Evolutionary conservation across 2,888 invertebrate genomes (phyloP), one percentile per base, ranked within the genome.

Genomic region (Bombylius discolor): DNA sequence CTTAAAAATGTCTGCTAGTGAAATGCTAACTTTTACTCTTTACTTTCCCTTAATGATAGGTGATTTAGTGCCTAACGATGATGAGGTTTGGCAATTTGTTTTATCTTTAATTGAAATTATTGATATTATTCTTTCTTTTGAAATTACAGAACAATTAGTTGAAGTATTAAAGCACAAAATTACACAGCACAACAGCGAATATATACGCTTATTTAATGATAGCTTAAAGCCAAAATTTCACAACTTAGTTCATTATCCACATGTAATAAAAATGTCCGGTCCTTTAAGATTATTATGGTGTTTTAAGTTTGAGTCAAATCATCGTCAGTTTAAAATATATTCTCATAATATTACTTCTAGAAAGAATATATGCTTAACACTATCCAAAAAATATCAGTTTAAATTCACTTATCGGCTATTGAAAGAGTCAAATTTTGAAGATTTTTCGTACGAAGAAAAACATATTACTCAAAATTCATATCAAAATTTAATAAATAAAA

Each of bases 31-130:
- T 5, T 59, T 61, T 54, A 53, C 57, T 8, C 42, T 51, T 44
- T 58, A 52, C 45, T 58, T 59, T 49, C 60, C 59, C 3, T 32
- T 62, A 32, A 62, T 59, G 57, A 53, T 62, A 36, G 59, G 59
- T 32, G 60, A 62, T 55, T 44, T 59, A 33, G 47, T 61, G 4
- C 58, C 57, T 8, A 13, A n/a, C 9, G 58, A 61, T 42, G 58
- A 60, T 51, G 49, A 56, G 46, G 59, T 60, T 45, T 62, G 60
- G 60, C 42, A 51, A 31, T 60, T 62, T 46, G 14, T 58, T 36
- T 49, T 57, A 45, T 45, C 48, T n/a, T 48, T 60, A 42, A 52
- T 57, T 32, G 45, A 56, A 51, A 52, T 60, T 42, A 23, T 59
- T 46, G 58, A 61, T 53, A 45, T 52, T 36, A 32, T 47, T 36